A percentile compares a stretch with the other conserved stretches of the same genome.
Evolutionary conservation across 92 coral and sea anemone species (phyloP).

Genomic region (Zoanthus solanderi): DNA sequence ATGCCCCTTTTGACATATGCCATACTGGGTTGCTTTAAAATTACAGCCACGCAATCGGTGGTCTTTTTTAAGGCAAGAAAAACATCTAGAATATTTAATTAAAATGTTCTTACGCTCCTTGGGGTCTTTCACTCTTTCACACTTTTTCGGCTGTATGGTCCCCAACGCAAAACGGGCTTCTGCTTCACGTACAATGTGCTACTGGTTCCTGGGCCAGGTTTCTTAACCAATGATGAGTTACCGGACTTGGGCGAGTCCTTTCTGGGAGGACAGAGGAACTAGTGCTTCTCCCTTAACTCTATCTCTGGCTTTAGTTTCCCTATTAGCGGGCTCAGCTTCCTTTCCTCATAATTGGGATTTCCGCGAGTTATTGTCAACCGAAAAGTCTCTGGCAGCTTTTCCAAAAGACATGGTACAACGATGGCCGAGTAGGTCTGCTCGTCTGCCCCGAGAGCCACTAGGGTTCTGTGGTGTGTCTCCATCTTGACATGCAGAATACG

Average conservation of each 20-base stretch:
- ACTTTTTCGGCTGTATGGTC: too few relatives aligned
- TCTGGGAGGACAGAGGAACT: conserved; percentile 11
- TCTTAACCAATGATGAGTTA: neutral
- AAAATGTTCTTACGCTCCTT: too few relatives aligned
- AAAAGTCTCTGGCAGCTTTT: neutral
- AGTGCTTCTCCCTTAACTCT: conserved; percentile 19
- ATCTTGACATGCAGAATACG: neutral
- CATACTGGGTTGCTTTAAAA: too few relatives aligned
- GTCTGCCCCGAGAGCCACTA: conserved; percentile 24
- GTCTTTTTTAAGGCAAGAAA: too few relatives aligned
- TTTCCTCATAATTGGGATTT: conserved; percentile 5
- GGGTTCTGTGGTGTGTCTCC: conserved; percentile 28
- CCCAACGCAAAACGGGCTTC: too few relatives aligned
- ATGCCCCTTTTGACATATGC: too few relatives aligned
- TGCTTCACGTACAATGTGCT: too few relatives aligned
- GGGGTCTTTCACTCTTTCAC: too few relatives aligned
- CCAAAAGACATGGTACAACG: neutral
- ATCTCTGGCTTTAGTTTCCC: neutral
- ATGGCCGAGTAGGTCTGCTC: neutral
- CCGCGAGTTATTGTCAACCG: conserved; percentile 14
- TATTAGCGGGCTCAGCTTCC: conserved; percentile 8
- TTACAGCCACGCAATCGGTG: too few relatives aligned
- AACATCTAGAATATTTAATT: too few relatives aligned
- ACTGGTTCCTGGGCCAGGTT: neutral
- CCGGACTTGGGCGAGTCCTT: conserved; percentile 4